Percentiles rank a stretch among this genome's conserved stretches.
These are phyloP conservation scores for Geodia barretti DNA, from an alignment of 37 sponge, comb jelly and placozoan genomes.

Conservation along the genomic window DNA sequence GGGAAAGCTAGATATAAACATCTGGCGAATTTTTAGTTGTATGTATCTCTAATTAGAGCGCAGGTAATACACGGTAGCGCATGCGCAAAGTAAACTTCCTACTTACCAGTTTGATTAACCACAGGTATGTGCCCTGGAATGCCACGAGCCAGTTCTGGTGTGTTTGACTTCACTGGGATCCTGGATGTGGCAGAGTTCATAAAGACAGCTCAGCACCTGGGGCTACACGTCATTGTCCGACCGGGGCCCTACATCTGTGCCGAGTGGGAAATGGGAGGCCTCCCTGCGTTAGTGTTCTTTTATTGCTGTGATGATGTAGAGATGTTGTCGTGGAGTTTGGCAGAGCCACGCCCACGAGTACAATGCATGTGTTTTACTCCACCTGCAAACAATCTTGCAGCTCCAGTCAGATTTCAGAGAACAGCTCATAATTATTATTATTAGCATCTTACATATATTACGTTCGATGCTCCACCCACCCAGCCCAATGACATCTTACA, in stretches of 20 bases:
- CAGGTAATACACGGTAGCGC: not conserved
- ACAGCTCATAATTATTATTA: no score
- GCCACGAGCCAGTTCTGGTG: no score
- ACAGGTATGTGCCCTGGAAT: constrained; percentile 93
- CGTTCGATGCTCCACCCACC: no score
- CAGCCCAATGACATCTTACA: no score
- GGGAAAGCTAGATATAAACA: not conserved
- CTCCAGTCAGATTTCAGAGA: no score
- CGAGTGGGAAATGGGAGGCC: constrained; percentile 95
- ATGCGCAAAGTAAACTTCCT: not conserved
- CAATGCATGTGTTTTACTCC: no score
- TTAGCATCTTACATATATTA: no score
- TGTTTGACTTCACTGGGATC: constrained; percentile 86
- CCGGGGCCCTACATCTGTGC: constrained; percentile 98
- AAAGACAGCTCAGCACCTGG: constrained; percentile 63
- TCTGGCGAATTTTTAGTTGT: no score
- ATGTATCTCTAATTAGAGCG: not conserved
- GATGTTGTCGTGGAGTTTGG: no score
- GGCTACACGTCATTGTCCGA: constrained; percentile 85
- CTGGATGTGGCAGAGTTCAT: constrained; percentile 70
- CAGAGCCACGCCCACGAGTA: no score
- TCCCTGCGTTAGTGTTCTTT: constrained; percentile 77
- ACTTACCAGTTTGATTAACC: not conserved
- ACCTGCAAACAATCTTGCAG: no score
- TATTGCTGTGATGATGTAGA: no score